phyloP scores from a whole-genome alignment of 2,797 vertebrate genomes.

The Sciurus carolinensis region DNA sequence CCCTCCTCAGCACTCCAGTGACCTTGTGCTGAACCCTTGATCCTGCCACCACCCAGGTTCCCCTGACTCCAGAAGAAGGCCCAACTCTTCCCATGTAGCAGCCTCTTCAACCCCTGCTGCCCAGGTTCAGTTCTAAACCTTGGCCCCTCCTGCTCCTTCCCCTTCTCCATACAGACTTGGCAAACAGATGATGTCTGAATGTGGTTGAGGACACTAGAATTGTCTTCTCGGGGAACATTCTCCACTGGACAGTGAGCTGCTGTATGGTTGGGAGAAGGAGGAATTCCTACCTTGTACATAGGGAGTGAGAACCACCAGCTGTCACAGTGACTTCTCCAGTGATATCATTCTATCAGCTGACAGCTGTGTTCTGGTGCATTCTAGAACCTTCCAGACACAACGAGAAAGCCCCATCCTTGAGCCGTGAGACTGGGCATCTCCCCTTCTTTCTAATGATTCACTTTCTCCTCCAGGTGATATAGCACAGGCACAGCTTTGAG shows the following conservation, averaged over 20 bases:
- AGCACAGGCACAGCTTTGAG: neutral
- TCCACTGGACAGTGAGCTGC: too few relatives aligned
- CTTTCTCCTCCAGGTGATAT: neutral
- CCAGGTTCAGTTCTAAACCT: neutral
- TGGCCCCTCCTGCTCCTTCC: neutral
- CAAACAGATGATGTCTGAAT: neutral
- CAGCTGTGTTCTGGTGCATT: neutral
- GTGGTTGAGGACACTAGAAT: neutral
- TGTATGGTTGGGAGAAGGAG: neutral
- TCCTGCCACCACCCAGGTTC: too few relatives aligned
- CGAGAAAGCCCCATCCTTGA: neutral
- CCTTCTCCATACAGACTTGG: neutral
- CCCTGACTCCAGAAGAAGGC: neutral
- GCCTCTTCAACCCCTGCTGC: neutral
- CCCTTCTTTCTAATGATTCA: neutral
- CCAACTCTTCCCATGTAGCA: neutral
- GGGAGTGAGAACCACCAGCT: neutral
- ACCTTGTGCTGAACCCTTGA: neutral
- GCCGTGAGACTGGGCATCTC: neutral
- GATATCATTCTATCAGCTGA: neutral
- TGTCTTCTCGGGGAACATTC: neutral
- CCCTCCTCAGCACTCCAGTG: neutral
- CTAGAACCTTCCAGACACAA: neutral
- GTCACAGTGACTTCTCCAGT: accelerated
- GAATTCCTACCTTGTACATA: neutral